Evolutionary conservation across 2,113 vertebrate species (phyloP), one percentile per base, ranked within the genome.

Genomic region (Propithecus coquereli): DNA sequence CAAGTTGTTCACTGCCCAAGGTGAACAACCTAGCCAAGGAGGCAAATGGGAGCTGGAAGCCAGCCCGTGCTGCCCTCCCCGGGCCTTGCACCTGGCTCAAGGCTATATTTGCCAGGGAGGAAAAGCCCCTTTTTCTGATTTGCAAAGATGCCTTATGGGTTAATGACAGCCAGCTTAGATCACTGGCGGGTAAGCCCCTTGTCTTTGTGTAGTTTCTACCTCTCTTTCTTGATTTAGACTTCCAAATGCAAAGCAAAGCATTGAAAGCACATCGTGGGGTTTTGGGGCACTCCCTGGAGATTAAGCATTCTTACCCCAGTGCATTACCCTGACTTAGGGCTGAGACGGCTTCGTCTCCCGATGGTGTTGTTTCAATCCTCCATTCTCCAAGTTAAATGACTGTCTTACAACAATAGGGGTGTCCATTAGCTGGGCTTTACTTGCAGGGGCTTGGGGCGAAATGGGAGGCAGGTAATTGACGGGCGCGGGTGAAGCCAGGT

Each of bases 261-360:
- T 0, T 50, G 32, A 71, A 74, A 74, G 83, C 90, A 18, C 0
- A 1, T 43, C 1, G 0, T 1, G 59, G 27, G 87, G 65, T 32
- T 37, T 61, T 22, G 17, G 20, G 47, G 47, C 50, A 0, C 52
- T 70, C 63, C 87, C 77, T n/a, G 43, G 89, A 68, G 94, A 79
- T 30, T 22, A 80, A 23, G n/a, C 10, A 0, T 47, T 47, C 59
- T 74, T 63, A 37, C 30, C 25, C 43, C 9, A 30, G 43, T 17
- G 40, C 74, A 57, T 83, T 61, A 61, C 30, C 68, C 80, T 11
- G 16, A 20, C 27, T 50, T 13, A 25, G 59, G 50, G 47, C 18
- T 45, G 30, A 14, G 6, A 1, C 25, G 11, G 0, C 66, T 34
- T 43, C 32, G 1, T 8, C 45, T 27, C 63, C 37, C 40, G 23